Base-by-base conservation (phyloP, 1,140 invertebrate genomes). In the Cyrtorhinus lividipennis region DNA sequence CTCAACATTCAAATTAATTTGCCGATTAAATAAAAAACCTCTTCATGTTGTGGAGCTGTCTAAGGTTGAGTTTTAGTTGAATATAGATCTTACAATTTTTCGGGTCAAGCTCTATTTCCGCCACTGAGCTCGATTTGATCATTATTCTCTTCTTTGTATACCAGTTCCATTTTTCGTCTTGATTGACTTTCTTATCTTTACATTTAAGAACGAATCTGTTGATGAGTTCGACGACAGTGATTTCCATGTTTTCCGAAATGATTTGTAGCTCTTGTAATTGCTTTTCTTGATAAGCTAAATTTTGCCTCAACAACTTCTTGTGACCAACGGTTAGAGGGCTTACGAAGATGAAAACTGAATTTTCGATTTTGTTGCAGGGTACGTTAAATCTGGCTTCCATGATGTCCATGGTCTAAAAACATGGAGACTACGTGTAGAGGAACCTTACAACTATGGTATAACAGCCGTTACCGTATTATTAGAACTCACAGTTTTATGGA, bases 331-430 rank as follows among this genome's bases (percentile, higher is more conserved):
- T 80, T 63, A 81, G 72, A 27, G 80, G 73, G 0, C 82, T 80
- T 20, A 90, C 71, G 69, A 83, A 80, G 18, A 88, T 79, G 18
- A 92, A 73, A 45, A 77, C 72, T 0, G 79, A 84, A 44, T 78
- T 74, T 0, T 79, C 72, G 68, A 91, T 85, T 0, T 79, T 80
- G 25, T 80, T 74, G 20, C 90, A 74, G 24, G 85, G 79, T 57
- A 82, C 81, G 68, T 88, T 83, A 24, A 90, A 81, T 66, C 85
- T 79, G 57, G 84, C 82, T 71, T 86, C 83, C 67, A 86, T 86
- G 67, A 90, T 83, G 67, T 91, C 86, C 48, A 80, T 78, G 0
- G 87, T 78, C 74, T 81, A 65, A 24, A 69, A 69, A 13, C 0
- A n/a, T n/a, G n/a, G n/a, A 53, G 30, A 48, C 30, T n/a, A n/a